Evolutionary conservation across 30 jellyfish, hydroid and myxozoan species (phyloP).

Genomic region (Rhopilema esculentum): DNA sequence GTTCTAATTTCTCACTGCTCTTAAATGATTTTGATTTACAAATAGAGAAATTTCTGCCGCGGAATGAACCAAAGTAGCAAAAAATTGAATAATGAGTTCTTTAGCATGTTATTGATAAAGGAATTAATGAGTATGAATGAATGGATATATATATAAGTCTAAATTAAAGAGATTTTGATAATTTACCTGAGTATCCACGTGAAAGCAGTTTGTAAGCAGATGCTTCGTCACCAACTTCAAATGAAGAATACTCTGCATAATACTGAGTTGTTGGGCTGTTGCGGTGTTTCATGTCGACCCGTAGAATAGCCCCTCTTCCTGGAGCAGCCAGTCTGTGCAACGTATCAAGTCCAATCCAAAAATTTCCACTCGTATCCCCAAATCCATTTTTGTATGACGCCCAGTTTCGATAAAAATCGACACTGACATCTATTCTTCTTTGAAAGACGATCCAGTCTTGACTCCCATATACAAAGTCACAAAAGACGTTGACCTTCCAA

Average conservation of each 20-base stretch:
- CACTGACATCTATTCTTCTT: slow-evolving; percentile 25
- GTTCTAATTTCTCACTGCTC: neutral
- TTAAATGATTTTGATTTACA: no score
- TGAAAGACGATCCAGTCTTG: slow-evolving; percentile 55
- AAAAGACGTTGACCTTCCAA: slow-evolving; percentile 25
- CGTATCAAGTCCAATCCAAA: slow-evolving; percentile 61
- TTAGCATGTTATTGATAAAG: no score
- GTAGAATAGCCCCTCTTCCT: slow-evolving; percentile 41
- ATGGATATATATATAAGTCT: no score
- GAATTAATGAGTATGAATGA: neutral
- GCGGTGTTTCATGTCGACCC: slow-evolving; percentile 54
- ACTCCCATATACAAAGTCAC: slow-evolving; percentile 34
- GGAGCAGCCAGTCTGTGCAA: slow-evolving; percentile 50
- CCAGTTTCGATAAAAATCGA: slow-evolving; percentile 55
- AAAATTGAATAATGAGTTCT: no score
- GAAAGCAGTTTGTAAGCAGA: slow-evolving; percentile 26
- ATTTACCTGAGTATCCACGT: slow-evolving; percentile 57
- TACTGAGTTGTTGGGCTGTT: slow-evolving; percentile 8
- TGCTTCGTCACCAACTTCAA: slow-evolving; percentile 62
- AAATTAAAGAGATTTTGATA: neutral
- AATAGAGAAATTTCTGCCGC: no score
- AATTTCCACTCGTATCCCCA: slow-evolving; percentile 30
- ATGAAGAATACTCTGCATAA: slow-evolving; percentile 38
- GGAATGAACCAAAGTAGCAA: no score
- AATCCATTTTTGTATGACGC: slow-evolving; percentile 48